Evolutionary conservation across 2,113 vertebrate genomes (phyloP).

Genomic region (Melierax canorus): DNA sequence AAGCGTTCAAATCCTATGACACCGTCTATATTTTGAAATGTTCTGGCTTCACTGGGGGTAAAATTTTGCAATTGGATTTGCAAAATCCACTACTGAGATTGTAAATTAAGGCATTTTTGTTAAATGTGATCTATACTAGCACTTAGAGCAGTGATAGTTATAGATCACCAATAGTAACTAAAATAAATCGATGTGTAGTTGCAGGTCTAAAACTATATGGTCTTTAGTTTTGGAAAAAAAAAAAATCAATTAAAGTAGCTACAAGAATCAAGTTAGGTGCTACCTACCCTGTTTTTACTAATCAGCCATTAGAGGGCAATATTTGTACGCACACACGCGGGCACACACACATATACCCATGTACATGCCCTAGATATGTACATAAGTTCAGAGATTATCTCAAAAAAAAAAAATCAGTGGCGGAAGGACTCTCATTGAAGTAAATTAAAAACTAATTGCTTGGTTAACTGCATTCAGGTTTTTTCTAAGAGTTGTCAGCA

Average conservation of each 20-base stretch:
- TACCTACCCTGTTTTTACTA: not conserved
- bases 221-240: not conserved
- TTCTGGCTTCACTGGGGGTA: not conserved
- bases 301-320: constrained; percentile 53
- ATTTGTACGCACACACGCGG: not conserved
- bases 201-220: not conserved
- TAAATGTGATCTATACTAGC: not conserved
- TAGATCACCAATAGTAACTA: accelerated
- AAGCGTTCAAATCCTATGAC: accelerated
- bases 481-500: not conserved
- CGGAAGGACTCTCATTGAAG: not conserved
- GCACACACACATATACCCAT: not conserved
- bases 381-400: not conserved
- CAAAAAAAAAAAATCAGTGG: not conserved
- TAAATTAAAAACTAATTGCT: not conserved
- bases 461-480: not conserved
- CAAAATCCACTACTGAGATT: not conserved
- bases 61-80: not conserved
- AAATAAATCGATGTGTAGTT: accelerated
- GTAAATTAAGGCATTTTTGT: not conserved
- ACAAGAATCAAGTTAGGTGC: not conserved
- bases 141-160: not conserved
- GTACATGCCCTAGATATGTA: not conserved
- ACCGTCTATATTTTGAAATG: not conserved
- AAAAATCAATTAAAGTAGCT: accelerated